Percentiles rank a stretch among this genome's conserved stretches.
phyloP scores from a whole-genome alignment of 2,797 vertebrate species.

The Dallia pectoralis region DNA sequence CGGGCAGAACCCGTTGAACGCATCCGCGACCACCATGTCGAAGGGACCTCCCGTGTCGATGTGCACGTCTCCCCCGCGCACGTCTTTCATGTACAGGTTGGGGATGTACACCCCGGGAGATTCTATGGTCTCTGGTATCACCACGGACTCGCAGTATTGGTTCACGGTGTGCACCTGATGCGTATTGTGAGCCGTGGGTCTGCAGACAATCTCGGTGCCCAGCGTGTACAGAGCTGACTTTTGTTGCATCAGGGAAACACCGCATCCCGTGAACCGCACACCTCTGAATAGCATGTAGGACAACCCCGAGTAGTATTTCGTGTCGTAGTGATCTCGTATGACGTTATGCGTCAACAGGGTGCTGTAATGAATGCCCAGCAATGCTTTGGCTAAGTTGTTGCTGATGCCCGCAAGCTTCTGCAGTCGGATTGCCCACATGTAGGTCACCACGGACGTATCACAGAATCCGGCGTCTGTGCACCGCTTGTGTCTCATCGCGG shows the following conservation, averaged over 20 bases:
- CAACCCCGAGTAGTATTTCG: conserved; percentile 24
- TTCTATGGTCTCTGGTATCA: conserved; percentile 13
- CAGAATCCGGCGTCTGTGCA: not conserved
- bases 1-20: conserved; percentile 25
- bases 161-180: conserved; percentile 12
- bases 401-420: rapidly evolving
- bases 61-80: conserved; percentile 13
- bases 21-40: conserved; percentile 23
- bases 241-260: conserved; percentile 16
- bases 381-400: conserved; percentile 9
- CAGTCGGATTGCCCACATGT: conserved; percentile 28
- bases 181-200: conserved; percentile 8
- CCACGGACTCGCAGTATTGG: conserved; percentile 14
- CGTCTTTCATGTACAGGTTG: conserved; percentile 32
- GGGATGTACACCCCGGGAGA: conserved; percentile 18
- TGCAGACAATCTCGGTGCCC: conserved; percentile 11
- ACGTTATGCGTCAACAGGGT: conserved; percentile 16
- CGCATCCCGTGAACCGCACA: conserved; percentile 11
- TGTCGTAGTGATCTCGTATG: conserved; percentile 21
- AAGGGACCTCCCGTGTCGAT: not conserved
- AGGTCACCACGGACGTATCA: not conserved
- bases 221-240: conserved; percentile 17
- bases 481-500: not conserved
- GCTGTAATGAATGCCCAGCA: conserved; percentile 23
- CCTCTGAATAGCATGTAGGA: conserved; percentile 30